phyloP scores from a whole-genome alignment of 2,113 vertebrate genomes.

The Macquaria australasica region DNA sequence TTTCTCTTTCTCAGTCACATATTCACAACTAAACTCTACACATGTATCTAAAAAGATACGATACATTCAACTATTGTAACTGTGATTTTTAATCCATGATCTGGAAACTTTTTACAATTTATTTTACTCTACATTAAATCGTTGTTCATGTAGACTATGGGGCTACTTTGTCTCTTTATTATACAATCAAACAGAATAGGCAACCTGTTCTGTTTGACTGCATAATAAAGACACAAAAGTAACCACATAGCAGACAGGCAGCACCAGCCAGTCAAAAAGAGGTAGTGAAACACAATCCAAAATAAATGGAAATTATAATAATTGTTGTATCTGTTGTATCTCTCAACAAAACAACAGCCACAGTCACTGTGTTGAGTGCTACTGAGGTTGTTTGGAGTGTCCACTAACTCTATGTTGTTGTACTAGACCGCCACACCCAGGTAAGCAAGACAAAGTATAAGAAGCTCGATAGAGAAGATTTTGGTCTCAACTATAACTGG shows the following conservation, averaged over 20 bases:
- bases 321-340: too few species aligned
- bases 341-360: background rate
- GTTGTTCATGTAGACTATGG: background rate
- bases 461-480: background rate
- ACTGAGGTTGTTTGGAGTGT: background rate
- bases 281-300: background rate
- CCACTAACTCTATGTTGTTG: background rate
- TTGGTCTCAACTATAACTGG: background rate
- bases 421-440: background rate
- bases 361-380: background rate
- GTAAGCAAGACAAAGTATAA: background rate
- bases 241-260: too few species aligned
- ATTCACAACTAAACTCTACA: background rate
- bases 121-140: background rate
- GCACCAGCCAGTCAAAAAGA: background rate
- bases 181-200: too few species aligned
- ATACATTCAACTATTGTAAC: background rate
- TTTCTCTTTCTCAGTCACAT: background rate
- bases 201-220: too few species aligned
- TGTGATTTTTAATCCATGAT: background rate
- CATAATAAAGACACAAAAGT: too few species aligned
- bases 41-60: background rate
- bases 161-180: too few species aligned
- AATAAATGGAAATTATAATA: background rate
- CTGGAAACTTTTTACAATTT: background rate